phyloP scores from a whole-genome alignment of 2,113 vertebrate genomes.

The Gallinago undulata region DNA sequence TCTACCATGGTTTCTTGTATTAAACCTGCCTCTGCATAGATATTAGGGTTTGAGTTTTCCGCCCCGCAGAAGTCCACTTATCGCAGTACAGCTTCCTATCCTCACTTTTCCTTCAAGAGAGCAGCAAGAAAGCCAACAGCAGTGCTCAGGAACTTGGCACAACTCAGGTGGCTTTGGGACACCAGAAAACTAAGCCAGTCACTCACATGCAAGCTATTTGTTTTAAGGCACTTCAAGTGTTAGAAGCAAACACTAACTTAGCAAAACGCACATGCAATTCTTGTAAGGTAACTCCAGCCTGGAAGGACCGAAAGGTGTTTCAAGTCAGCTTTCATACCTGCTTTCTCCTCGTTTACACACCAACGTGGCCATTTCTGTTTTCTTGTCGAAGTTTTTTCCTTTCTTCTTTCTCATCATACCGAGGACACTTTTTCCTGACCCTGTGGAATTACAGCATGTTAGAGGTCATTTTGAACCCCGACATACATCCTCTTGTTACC shows the following conservation, averaged over 20 bases:
- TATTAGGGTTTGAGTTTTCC: too few relatives aligned
- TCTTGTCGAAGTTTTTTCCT: conserved; percentile 77
- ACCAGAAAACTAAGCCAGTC: not conserved
- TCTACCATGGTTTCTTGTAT: not conserved
- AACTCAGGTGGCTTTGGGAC: not conserved
- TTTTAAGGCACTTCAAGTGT: not conserved
- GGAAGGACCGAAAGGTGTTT: not conserved
- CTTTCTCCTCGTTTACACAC: conserved; percentile 60
- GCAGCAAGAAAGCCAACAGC: not conserved
- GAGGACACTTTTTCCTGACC: conserved; percentile 70
- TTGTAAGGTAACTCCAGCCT: not conserved
- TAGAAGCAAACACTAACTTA: not conserved
- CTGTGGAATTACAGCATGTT: conserved; percentile 9
- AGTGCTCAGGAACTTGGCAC: not conserved
- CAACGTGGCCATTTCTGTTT: conserved; percentile 56
- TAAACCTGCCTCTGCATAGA: not conserved
- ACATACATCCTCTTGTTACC: not conserved
- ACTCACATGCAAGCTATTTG: not conserved
- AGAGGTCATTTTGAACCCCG: not conserved
- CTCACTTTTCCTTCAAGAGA: not conserved
- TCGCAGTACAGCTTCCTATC: not conserved
- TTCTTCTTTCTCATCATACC: conserved; percentile 75
- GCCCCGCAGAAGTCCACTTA: not conserved
- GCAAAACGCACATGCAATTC: not conserved
- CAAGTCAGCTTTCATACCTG: conserved; percentile 24